phyloP scores from a whole-genome alignment of 1,140 invertebrate genomes.

The Papilio aristodemus region DNA sequence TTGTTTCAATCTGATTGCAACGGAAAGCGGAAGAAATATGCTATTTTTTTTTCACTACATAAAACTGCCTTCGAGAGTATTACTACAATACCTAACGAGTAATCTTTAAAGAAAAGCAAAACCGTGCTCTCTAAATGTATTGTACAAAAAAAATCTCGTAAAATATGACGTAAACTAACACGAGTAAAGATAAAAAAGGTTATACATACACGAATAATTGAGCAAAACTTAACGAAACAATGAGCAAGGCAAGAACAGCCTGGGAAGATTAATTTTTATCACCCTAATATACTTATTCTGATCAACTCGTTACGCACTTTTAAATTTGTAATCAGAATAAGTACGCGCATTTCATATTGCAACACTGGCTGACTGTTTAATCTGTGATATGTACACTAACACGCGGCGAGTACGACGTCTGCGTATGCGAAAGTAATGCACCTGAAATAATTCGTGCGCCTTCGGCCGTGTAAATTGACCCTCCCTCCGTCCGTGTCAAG shows the following conservation, averaged over 20 bases:
- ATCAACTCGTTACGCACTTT: constrained; percentile 19
- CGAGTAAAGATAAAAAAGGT: constrained; percentile 59
- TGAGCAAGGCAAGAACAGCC: constrained; percentile 69
- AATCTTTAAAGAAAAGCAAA: constrained; percentile 75
- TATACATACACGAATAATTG: constrained; percentile 69
- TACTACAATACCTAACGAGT: constrained; percentile 65
- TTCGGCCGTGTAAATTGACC: constrained; percentile 42
- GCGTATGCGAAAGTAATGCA: constrained; percentile 34
- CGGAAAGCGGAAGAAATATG: constrained; percentile 36
- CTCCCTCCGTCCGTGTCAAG: constrained; percentile 37
- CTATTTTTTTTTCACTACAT: constrained; percentile 36
- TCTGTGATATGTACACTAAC: constrained; percentile 30
- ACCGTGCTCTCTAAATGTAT: constrained; percentile 78
- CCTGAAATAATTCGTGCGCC: constrained; percentile 37
- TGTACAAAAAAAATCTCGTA: constrained; percentile 57
- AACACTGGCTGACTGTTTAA: constrained; percentile 27
- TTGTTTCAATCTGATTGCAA: constrained; percentile 34
- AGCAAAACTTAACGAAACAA: constrained; percentile 78
- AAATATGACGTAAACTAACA: constrained; percentile 59
- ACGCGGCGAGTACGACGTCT: constrained; percentile 13
- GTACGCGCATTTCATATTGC: constrained; percentile 29
- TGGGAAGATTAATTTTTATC: constrained; percentile 39
- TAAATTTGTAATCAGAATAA: constrained; percentile 31
- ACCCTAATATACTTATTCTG: constrained; percentile 36
- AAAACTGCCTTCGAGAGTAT: constrained; percentile 49